A percentile compares a stretch with the other conserved stretches of the same genome.
Evolutionary conservation across 2,888 invertebrate species (phyloP).

Genomic region (Sympetrum striolatum): DNA sequence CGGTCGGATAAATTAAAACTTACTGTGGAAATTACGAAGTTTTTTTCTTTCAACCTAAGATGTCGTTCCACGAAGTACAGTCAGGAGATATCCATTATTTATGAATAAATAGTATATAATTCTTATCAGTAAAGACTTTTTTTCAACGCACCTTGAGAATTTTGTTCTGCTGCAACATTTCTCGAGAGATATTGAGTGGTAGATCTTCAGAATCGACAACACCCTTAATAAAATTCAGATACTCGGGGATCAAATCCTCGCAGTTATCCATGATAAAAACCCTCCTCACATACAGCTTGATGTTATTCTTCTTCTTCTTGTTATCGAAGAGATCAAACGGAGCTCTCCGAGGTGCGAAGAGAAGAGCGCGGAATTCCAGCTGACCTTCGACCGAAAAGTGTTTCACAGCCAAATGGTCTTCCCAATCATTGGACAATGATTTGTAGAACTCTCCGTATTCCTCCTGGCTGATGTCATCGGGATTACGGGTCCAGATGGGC

Average conservation of each 20-base stretch:
- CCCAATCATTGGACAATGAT: slow-evolving; percentile 97
- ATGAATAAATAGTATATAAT: too few species aligned
- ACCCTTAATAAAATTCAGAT: slow-evolving; percentile 94
- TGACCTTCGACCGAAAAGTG: slow-evolving; percentile 95
- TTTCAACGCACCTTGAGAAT: slow-evolving; percentile 78
- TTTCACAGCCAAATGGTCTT: slow-evolving; percentile 95
- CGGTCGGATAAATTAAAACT: too few species aligned
- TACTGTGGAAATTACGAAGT: too few species aligned
- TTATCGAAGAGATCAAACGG: slow-evolving; percentile 99
- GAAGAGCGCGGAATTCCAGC: slow-evolving; percentile 90
- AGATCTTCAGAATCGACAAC: slow-evolving; percentile 99
- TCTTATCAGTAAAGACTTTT: too few species aligned
- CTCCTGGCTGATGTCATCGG: slow-evolving; percentile 94
- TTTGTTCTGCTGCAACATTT: slow-evolving; percentile 99
- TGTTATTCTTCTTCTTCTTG: slow-evolving; percentile 98
- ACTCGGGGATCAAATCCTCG: slow-evolving; percentile 98
- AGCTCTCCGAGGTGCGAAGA: slow-evolving; percentile 90
- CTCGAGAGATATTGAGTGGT: slow-evolving; percentile 98
- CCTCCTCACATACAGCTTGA: slow-evolving; percentile 95
- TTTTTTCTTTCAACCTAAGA: too few species aligned
- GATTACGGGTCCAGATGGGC: slow-evolving; percentile 96
- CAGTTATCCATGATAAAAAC: slow-evolving; percentile 99
- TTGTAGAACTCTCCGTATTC: slow-evolving; percentile 99
- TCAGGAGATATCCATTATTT: too few species aligned
- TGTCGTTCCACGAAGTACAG: too few species aligned